Evolutionary conservation across 2,797 vertebrate genomes (phyloP).

Genomic region (Erethizon dorsatum): DNA sequence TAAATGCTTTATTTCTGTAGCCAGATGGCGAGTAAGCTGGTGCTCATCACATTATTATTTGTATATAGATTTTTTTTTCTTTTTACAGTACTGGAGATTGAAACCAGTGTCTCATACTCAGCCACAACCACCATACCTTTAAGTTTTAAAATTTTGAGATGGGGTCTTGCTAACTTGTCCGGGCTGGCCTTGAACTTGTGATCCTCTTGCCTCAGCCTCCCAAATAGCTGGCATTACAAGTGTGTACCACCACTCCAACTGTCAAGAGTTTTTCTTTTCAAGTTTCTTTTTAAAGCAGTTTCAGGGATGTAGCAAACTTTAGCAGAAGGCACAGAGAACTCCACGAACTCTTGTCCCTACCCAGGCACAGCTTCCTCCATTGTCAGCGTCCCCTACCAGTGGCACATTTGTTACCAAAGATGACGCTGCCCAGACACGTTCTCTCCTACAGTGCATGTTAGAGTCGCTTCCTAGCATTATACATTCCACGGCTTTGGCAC

Average conservation of each 20-base stretch:
- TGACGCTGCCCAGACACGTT: neutral
- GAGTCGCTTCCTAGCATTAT: neutral
- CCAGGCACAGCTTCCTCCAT: neutral
- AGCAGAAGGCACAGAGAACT: neutral
- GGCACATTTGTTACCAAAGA: neutral
- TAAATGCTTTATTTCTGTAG: constrained; percentile 6
- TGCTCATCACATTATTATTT: neutral
- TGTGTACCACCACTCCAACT: neutral
- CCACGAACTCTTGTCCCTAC: neutral
- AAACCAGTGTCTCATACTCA: neutral
- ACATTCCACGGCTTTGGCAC: neutral
- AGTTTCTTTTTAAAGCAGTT: neutral
- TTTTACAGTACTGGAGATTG: too few species aligned
- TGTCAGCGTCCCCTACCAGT: neutral
- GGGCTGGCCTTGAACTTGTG: neutral
- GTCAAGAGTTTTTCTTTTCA: neutral
- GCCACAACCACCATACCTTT: neutral
- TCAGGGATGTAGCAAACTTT: neutral
- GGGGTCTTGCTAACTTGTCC: neutral
- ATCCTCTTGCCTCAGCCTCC: neutral
- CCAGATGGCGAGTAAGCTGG: neutral
- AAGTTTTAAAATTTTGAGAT: neutral
- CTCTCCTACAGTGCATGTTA: neutral
- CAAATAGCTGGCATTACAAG: neutral
- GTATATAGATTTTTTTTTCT: neutral